phyloP scores from a whole-genome alignment of 2,797 vertebrate genomes.

The Thaleichthys pacificus region DNA sequence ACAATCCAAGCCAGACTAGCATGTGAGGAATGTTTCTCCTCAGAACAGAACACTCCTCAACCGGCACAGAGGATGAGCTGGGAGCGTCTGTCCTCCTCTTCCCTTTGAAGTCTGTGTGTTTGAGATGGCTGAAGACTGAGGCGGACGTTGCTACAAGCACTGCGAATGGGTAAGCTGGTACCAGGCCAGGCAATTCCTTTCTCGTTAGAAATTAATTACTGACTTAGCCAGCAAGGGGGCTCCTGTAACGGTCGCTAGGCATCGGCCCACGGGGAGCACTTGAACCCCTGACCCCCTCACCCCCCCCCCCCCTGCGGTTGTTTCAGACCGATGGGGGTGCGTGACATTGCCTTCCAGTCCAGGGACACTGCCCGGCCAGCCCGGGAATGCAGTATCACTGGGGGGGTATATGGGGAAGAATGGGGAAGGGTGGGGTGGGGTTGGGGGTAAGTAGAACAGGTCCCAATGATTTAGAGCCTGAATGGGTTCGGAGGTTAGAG shows the following conservation, averaged over 20 bases:
- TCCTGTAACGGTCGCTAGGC: constrained; percentile 39
- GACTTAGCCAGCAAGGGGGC: constrained; percentile 40
- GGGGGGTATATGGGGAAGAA: constrained; percentile 38
- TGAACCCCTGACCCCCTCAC: constrained; percentile 69
- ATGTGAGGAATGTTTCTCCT: constrained; percentile 56
- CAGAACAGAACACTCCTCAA: constrained; percentile 23
- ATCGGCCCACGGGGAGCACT: constrained; percentile 64
- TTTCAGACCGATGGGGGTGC: constrained; percentile 59
- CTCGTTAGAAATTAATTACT: constrained; percentile 64
- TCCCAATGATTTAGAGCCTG: constrained; percentile 59
- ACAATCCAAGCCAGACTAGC: constrained; percentile 46
- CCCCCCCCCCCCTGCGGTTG: constrained; percentile 48
- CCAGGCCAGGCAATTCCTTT: constrained; percentile 47
- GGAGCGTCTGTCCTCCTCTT: constrained; percentile 29
- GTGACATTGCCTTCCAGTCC: constrained; percentile 61
- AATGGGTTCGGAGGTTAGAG: constrained; percentile 48
- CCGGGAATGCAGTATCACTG: constrained; percentile 69
- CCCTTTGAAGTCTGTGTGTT: background rate
- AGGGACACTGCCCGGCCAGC: constrained; percentile 68
- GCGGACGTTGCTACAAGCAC: too few species aligned
- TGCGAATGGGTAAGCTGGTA: constrained; percentile 33
- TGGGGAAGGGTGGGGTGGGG: constrained; percentile 42
- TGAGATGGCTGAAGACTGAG: background rate
- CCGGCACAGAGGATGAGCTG: constrained; percentile 32
- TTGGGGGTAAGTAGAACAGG: constrained; percentile 44